A percentile compares a stretch with the other conserved stretches of the same genome.
phyloP scores from a whole-genome alignment of 1,140 invertebrate species.

The Drosophila ironensis region DNA sequence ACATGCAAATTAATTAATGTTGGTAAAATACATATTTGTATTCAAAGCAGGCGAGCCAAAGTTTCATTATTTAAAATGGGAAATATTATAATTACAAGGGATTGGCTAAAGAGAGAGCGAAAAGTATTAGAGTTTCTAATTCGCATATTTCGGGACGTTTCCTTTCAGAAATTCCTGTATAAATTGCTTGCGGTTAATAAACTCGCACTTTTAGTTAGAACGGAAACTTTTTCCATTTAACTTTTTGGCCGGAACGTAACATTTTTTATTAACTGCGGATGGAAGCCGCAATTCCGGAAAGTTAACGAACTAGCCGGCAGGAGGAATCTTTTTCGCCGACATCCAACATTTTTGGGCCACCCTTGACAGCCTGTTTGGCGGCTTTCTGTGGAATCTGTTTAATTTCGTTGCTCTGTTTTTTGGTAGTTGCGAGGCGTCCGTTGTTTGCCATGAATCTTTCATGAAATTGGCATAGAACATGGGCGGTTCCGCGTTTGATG shows the following conservation, averaged over 20 bases:
- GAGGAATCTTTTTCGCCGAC: constrained; percentile 1
- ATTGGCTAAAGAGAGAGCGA: neutral
- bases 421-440: constrained; percentile 15
- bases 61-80: too few species aligned
- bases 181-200: constrained; percentile 67
- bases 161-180: neutral
- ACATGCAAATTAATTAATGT: constrained; percentile 11
- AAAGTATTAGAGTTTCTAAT: neutral
- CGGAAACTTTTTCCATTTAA: constrained; percentile 71
- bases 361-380: neutral
- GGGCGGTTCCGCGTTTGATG: neutral
- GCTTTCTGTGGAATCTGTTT: constrained; percentile 20
- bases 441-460: constrained; percentile 52
- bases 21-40: constrained; percentile 12
- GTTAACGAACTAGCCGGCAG: constrained; percentile 19
- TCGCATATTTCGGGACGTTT: neutral
- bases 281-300: constrained; percentile 22
- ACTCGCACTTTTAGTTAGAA: constrained; percentile 57
- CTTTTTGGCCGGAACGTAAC: constrained; percentile 42
- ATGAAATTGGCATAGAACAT: constrained; percentile 42
- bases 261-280: constrained; percentile 68
- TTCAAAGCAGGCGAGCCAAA: too few species aligned
- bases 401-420: constrained; percentile 38
- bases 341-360: neutral
- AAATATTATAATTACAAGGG: too few species aligned